Conservation (phyloP, 2,113 vertebrate genomes). For the Melospiza georgiana region DNA sequence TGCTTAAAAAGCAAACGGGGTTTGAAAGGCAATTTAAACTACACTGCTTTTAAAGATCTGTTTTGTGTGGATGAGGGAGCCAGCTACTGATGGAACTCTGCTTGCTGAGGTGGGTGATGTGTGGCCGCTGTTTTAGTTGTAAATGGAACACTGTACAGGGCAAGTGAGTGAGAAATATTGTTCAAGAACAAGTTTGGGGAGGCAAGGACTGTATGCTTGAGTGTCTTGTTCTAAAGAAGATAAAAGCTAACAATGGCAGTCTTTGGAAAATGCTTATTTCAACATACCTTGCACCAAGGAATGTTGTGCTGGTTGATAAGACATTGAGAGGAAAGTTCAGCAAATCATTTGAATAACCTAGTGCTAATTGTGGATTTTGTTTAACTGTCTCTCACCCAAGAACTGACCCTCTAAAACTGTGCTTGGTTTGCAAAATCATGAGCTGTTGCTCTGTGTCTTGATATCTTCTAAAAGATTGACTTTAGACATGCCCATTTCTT, state of each 20-base stretch:
- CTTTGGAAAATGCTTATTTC: background rate
- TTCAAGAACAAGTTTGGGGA: background rate
- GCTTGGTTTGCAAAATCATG: background rate
- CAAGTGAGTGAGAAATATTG: background rate
- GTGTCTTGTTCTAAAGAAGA: background rate
- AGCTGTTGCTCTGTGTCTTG: background rate
- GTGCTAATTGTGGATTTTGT: background rate
- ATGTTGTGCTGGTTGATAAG: background rate
- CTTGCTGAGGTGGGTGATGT: background rate
- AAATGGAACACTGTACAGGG: background rate
- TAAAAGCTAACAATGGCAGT: background rate
- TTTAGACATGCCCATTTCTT: background rate
- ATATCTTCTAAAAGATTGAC: background rate
- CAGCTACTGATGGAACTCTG: background rate
- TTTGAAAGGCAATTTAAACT: background rate
- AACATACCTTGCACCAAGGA: background rate
- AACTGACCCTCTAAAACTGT: background rate
- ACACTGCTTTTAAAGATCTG: background rate
- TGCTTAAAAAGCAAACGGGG: background rate
- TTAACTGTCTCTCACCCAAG: background rate
- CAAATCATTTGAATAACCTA: background rate
- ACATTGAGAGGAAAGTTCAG: background rate
- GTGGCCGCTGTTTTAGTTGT: background rate
- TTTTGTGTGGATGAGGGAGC: background rate
- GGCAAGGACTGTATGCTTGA: background rate